Conservation (phyloP, 2,113 vertebrate species). For the Chloebia gouldiae region DNA sequence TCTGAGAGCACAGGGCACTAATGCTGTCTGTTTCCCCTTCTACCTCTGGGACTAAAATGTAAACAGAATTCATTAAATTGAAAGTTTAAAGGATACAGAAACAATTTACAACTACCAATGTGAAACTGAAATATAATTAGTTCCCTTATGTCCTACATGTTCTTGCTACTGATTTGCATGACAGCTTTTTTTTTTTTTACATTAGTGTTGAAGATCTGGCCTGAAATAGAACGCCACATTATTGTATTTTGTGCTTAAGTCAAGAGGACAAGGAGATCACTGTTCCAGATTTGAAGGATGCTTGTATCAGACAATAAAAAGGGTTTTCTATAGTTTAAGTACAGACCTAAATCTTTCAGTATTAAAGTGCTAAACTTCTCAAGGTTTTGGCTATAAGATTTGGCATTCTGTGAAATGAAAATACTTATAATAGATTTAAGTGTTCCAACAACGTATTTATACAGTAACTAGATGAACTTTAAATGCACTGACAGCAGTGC, state of each 20-base stretch:
- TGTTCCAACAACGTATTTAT: background rate
- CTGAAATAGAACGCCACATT: background rate
- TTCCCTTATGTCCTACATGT: background rate
- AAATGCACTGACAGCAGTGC: background rate
- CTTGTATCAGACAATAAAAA: background rate
- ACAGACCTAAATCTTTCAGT: background rate
- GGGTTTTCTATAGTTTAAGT: background rate
- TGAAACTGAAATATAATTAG: background rate
- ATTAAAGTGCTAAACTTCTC: background rate
- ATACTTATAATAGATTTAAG: background rate
- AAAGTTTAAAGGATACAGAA: constrained; percentile 14
- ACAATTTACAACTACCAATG: background rate
- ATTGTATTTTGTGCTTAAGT: background rate
- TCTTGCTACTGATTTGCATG: background rate
- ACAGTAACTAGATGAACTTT: background rate
- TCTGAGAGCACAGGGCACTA: constrained; percentile 95
- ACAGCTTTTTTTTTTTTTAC: background rate
- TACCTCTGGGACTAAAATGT: constrained; percentile 84
- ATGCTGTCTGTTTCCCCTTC: constrained; percentile 96
- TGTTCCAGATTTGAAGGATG: background rate
- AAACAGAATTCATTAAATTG: background rate
- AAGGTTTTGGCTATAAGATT: background rate
- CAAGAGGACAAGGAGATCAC: background rate
- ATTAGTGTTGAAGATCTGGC: background rate
- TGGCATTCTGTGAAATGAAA: constrained; percentile 7